Evolutionary conservation across 2,797 vertebrate species (phyloP).

Genomic region (Dromococcyx pavoninus): DNA sequence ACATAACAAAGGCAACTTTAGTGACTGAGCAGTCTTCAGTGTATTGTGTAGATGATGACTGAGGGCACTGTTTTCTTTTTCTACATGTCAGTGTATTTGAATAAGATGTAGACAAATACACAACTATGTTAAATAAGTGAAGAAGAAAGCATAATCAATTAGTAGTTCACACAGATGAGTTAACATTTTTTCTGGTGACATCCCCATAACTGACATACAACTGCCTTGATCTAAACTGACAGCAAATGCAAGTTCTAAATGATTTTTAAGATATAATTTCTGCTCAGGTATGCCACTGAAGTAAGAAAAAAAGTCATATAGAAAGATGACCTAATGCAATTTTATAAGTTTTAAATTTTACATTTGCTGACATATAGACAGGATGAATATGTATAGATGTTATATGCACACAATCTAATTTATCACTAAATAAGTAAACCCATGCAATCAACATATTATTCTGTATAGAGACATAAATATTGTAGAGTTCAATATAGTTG

Average conservation of each 20-base stretch:
- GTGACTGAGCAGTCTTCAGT: neutral
- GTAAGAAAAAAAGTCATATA: neutral
- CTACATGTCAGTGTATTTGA: neutral
- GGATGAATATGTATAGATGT: neutral
- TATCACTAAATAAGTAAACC: neutral
- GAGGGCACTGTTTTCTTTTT: neutral
- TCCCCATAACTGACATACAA: neutral
- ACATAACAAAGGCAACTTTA: neutral
- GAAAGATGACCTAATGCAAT: constrained; percentile 10
- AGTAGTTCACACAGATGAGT: neutral
- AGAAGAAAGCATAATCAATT: neutral
- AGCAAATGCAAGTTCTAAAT: neutral
- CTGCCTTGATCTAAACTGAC: neutral
- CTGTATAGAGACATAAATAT: neutral
- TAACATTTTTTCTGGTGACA: neutral
- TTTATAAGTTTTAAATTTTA: neutral
- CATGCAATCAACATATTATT: neutral
- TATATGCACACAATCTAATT: neutral
- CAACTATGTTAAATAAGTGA: neutral
- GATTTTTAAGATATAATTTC: neutral
- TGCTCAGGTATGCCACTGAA: neutral
- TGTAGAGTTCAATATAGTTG: neutral
- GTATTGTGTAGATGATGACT: neutral
- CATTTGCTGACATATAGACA: neutral
- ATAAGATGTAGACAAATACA: neutral